These are phyloP conservation scores for Chelonus formosanus DNA, from an alignment of 2,888 invertebrate genomes.

Conservation along the genomic window DNA sequence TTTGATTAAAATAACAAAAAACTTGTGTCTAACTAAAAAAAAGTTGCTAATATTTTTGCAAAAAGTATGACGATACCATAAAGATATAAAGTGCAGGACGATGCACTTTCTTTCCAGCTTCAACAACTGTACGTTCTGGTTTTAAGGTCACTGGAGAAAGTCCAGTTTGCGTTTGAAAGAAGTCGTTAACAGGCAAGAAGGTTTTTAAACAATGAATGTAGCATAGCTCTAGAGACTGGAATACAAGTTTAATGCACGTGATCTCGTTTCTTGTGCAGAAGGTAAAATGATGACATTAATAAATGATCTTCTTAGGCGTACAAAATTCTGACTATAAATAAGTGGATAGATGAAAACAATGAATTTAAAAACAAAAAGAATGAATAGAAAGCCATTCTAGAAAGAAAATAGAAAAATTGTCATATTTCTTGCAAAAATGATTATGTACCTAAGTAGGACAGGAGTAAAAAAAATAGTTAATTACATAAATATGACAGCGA, in stretches of 20 bases:
- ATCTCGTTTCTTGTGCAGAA: too few relatives aligned
- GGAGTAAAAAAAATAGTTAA: too few relatives aligned
- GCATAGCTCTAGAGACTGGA: background rate
- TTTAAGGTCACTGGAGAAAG: constrained; percentile 57
- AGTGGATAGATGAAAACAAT: too few relatives aligned
- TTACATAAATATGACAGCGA: too few relatives aligned
- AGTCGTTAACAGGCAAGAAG: background rate
- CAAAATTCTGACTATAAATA: too few relatives aligned
- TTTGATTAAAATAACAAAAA: background rate
- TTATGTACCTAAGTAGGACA: too few relatives aligned
- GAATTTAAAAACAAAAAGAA: too few relatives aligned
- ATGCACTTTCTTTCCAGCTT: constrained; percentile 52
- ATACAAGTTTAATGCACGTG: background rate
- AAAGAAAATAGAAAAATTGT: too few relatives aligned
- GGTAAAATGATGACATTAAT: too few relatives aligned
- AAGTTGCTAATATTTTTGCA: background rate
- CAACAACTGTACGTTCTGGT: constrained; percentile 38
- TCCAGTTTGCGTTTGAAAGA: constrained; percentile 37
- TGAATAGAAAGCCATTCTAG: too few relatives aligned
- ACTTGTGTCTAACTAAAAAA: background rate
- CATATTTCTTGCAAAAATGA: too few relatives aligned
- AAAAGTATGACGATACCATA: constrained; percentile 32
- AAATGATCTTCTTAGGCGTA: too few relatives aligned
- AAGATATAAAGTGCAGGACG: constrained; percentile 42
- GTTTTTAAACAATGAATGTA: constrained; percentile 23